Percentiles rank a stretch among this genome's conserved stretches.
These are phyloP conservation scores for Vimba vimba DNA, from an alignment of 2,113 vertebrate genomes.

Conservation along the genomic window DNA sequence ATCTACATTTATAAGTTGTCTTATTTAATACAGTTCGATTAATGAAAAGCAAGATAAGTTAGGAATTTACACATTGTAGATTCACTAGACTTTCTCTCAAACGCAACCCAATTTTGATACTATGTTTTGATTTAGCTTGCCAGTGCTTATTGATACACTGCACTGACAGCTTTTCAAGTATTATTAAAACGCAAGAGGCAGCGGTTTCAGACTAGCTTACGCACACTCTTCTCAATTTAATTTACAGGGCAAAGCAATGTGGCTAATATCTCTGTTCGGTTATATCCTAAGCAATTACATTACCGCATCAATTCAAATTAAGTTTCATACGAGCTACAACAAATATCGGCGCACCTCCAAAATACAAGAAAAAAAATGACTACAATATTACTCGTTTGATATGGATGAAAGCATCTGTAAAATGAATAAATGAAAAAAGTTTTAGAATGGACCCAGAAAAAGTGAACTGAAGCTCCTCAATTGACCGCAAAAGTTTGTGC, in stretches of 20 bases:
- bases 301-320: not conserved
- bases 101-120: no score
- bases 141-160: not conserved
- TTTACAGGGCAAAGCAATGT: not conserved
- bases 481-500: no score
- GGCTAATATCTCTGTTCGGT: not conserved
- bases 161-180: not conserved
- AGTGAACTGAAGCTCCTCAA: no score
- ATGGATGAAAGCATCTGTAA: not conserved
- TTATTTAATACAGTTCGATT: no score
- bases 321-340: not conserved
- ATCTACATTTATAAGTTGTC: no score
- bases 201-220: not conserved
- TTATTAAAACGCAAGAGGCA: slow-evolving; percentile 3
- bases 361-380: no score
- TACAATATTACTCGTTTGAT: no score
- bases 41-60: no score
- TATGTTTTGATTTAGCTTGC: not conserved
- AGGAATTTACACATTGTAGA: no score
- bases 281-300: not conserved
- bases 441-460: not conserved
- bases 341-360: not conserved
- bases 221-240: not conserved
- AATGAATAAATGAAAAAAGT: not conserved
- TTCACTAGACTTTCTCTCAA: no score